A percentile compares a stretch with the other conserved stretches of the same genome.
Evolutionary conservation across 2,888 invertebrate species (phyloP).

Genomic region (Noctua janthe): DNA sequence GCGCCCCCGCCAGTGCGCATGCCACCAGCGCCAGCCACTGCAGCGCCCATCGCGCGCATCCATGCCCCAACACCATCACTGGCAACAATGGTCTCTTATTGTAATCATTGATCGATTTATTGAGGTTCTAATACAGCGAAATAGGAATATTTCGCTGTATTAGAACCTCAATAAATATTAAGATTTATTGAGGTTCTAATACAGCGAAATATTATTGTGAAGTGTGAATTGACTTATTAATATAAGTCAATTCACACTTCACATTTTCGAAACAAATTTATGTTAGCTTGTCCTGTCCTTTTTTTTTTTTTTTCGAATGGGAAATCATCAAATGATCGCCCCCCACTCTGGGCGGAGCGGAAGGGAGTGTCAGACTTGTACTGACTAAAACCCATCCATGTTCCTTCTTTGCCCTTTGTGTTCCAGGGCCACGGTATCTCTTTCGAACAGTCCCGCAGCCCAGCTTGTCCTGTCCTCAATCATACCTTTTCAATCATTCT

Average conservation of each 20-base stretch:
- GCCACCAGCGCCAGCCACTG: constrained; percentile 84
- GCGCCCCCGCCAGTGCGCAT: constrained; percentile 83
- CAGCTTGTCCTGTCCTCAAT: not conserved
- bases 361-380: no score
- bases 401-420: no score
- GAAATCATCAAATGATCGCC: no score
- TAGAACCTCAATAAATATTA: no score
- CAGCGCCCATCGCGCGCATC: constrained; percentile 83
- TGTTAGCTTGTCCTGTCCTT: not conserved
- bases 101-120: not conserved
- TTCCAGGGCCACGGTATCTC: no score
- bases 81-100: constrained; percentile 35
- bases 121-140: not conserved
- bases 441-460: no score
- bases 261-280: not conserved
- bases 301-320: no score
- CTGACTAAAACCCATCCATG: no score
- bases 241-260: not conserved
- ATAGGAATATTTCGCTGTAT: not conserved
- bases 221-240: no score
- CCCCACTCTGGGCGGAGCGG: no score
- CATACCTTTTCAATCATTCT: not conserved
- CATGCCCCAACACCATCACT: constrained; percentile 89
- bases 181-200: no score
- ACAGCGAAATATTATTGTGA: no score